Evolutionary conservation across 2,797 vertebrate genomes (phyloP), one percentile per base, ranked within the genome.

Genomic region (Mormyrops boulengeri): DNA sequence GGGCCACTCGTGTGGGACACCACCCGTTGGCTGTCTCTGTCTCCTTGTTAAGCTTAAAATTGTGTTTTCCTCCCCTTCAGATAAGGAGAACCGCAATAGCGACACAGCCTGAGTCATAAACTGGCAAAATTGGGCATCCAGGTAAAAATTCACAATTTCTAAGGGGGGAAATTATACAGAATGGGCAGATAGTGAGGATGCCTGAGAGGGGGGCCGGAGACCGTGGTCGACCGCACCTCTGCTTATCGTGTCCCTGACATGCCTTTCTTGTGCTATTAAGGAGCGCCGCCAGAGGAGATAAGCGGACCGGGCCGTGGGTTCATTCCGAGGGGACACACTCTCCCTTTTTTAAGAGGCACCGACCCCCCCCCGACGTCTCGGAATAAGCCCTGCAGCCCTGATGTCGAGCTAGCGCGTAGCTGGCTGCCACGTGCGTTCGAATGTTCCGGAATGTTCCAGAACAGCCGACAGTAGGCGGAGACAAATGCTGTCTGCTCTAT

Each of bases 361-460:
- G 30, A 26, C n/a, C 44, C 8, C 84, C 94, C 94, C 95, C 95
- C 91, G 3, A 66, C 1, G 62, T 66, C 62, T 66, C 62, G 26
- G 62, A 66, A 66, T 26, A 66, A 30, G 62, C 62, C 91, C 95
- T 95, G 93, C 94, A 89, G 94, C 93, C 93, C 22, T 8, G 7
- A 85, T 50, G 82, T n/a, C n/a, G 9, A 7, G 8, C 3, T 50
- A 22, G 47, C 47, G 44, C 44, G 0, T 50, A 49, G 82, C 41
- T 50, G 41, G 82, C 41, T 22, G 47, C n/a, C 19, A 22, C n/a
- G 0, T 22, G 8, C 7, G 6, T 50, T 85, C 11, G 3, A n/a
- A 22, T 85, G 80, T 85, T 50, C 80, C 3, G 82, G 44, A 49
- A 44, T 50, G 41, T 22, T 85, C 82, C 82, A 85, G 82, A 30